These are phyloP conservation scores for Rambutsinella grinnellia DNA, from an alignment of 2,888 invertebrate genomes.

Conservation along the genomic window DNA sequence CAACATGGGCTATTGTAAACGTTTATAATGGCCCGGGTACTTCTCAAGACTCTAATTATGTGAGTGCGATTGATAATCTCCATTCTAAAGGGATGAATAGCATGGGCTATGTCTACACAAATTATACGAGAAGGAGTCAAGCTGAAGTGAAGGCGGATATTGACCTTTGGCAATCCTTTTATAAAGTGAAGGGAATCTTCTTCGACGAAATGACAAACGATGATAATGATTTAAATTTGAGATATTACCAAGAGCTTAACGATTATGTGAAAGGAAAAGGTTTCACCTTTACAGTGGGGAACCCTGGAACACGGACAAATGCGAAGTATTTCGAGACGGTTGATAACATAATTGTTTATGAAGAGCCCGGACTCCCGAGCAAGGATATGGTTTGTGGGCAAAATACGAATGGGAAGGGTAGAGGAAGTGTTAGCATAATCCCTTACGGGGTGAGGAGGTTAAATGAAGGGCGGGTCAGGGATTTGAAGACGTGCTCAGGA, in stretches of 20 bases:
- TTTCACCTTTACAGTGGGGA: constrained; percentile 57
- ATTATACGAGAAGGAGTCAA: constrained; percentile 31
- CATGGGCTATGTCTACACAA: constrained; percentile 61
- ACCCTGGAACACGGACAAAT: constrained; percentile 55
- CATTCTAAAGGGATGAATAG: constrained; percentile 50
- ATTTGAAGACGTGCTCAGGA: constrained; percentile 46
- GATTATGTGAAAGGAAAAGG: constrained; percentile 44
- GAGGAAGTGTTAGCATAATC: constrained; percentile 53
- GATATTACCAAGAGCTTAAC: constrained; percentile 42
- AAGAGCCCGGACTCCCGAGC: constrained; percentile 48
- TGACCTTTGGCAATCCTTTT: constrained; percentile 50
- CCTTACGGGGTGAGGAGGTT: constrained; percentile 49
- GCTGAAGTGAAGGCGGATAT: constrained; percentile 48
- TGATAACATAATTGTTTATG: constrained; percentile 61
- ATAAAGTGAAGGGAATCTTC: constrained; percentile 58
- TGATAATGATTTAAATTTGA: constrained; percentile 7
- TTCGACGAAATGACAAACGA: constrained; percentile 62
- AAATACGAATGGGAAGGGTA: constrained; percentile 41
- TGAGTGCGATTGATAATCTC: constrained; percentile 34
- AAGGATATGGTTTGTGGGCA: constrained; percentile 21
- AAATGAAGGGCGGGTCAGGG: constrained; percentile 20
- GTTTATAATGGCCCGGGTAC: constrained; percentile 56
- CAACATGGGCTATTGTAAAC: constrained; percentile 63
- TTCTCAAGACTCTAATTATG: constrained; percentile 32
- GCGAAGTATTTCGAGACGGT: constrained; percentile 49